phyloP scores from a whole-genome alignment of 1,140 invertebrate species.

The Uloborus diversus region DNA sequence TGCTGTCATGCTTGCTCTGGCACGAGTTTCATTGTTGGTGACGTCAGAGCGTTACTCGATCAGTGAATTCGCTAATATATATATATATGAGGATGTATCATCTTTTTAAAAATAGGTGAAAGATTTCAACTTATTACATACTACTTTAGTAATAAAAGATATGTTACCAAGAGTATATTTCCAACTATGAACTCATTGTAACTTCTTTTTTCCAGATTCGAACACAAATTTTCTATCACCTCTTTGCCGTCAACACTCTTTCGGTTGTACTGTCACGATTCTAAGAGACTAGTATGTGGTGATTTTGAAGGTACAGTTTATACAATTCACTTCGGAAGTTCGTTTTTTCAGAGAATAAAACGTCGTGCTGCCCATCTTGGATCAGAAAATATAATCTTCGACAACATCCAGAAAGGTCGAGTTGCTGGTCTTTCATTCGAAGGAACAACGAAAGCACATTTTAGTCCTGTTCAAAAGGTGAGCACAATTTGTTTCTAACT shows the following conservation, averaged over 20 bases:
- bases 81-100: too few species aligned
- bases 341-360: not conserved
- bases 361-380: slow-evolving; percentile 8
- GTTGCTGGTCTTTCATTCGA: not conserved
- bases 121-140: too few species aligned
- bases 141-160: too few species aligned
- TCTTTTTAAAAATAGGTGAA: too few species aligned
- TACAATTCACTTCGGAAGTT: not conserved
- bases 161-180: too few species aligned
- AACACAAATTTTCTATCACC: slow-evolving; percentile 22
- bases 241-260: slow-evolving; percentile 17
- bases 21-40: too few species aligned
- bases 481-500: not conserved
- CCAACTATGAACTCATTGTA: too few species aligned
- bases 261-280: slow-evolving; percentile 9
- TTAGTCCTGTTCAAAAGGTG: slow-evolving; percentile 19
- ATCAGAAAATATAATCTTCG: not conserved
- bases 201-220: slow-evolving; percentile 21
- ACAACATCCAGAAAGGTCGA: not conserved
- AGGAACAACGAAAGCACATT: not conserved
- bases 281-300: slow-evolving; percentile 18
- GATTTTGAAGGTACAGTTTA: slow-evolving; percentile 13
- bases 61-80: too few species aligned
- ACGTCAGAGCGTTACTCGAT: too few species aligned
- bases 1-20: too few species aligned